A percentile compares a stretch with the other conserved stretches of the same genome.
phyloP scores from a whole-genome alignment of 1,140 invertebrate species.

The Hyposmocoma kahamanoa region DNA sequence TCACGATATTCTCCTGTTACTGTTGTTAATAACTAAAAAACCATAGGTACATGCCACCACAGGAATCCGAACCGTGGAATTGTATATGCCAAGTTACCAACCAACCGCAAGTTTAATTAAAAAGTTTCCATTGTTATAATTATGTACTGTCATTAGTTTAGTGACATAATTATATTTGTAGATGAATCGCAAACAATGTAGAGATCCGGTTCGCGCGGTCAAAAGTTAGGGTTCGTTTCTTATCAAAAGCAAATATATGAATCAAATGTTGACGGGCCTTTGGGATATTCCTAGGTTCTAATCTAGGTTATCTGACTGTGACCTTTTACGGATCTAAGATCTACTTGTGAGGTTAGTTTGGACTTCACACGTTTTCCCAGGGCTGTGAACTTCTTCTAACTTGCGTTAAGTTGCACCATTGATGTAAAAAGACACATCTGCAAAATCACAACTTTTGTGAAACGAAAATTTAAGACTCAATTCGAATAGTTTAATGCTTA shows the following conservation, averaged over 20 bases:
- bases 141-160: not conserved
- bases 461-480: too few species aligned
- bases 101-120: not conserved
- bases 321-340: not conserved
- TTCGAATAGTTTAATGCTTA: too few species aligned
- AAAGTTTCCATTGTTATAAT: not conserved
- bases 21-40: too few species aligned
- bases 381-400: too few species aligned
- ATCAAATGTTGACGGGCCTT: not conserved
- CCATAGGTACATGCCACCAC: too few species aligned
- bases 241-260: conserved; percentile 1
- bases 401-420: too few species aligned
- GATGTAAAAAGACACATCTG: too few species aligned
- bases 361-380: too few species aligned
- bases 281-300: not conserved
- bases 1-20: too few species aligned
- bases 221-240: not conserved
- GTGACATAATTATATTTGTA: not conserved
- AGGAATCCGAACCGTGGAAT: too few species aligned
- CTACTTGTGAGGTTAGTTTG: not conserved
- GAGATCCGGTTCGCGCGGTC: not conserved
- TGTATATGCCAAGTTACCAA: too few species aligned
- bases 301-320: not conserved
- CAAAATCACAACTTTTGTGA: too few species aligned
- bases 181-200: not conserved